Base-by-base conservation (phyloP, 2,797 vertebrate genomes). In the Anniella stebbinsi region DNA sequence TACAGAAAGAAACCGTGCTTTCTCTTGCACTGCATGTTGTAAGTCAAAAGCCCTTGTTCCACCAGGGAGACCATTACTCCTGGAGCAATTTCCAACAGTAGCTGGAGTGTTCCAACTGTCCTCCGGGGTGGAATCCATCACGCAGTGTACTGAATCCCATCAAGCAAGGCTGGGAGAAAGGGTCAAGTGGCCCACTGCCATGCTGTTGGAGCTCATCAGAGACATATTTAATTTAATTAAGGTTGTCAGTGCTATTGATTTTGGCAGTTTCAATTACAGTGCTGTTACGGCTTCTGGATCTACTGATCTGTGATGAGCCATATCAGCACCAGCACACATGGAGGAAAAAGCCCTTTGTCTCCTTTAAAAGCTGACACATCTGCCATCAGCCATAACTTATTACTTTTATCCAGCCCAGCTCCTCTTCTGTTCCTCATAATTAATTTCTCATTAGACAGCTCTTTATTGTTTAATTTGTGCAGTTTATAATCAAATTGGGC, bases 401-500 rank as follows among this genome's bases (percentile, higher is more conserved):
- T 96, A 98, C 98, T 96, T 96, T 96, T 97, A 97, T 97, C 97
- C 97, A 92, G 96, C 97, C 98, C 96, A 91, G 96, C 97, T 97
- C 97, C 97, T 98, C 98, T 98, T 98, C 97, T 97, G 97, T 98
- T 98, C 97, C 98, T 98, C 98, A 98, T 99, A 99, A 99, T 99
- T 99, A 99, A 99, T 99, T 98, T 98, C 98, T 98, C 98, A 99
- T 99, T 99, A 99, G 99, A 99, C 98, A 99, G 98, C 97, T 99
- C 98, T 99, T 99, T 99, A 99, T 99, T 99, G 99, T 99, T 99
- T 99, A 99, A 99, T 99, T 99, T 99, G 99, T 98, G 99, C 99
- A 97, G 98, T 98, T 98, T 98, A 97, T 98, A 99, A 99, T 99
- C 98, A 99, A 99, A 99, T 99, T 98, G 98, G 98, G 98, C 98